A percentile compares a stretch with the other conserved stretches of the same genome.
Evolutionary conservation across 2,113 vertebrate genomes (phyloP).

Genomic region (Synchiropus splendidus): DNA sequence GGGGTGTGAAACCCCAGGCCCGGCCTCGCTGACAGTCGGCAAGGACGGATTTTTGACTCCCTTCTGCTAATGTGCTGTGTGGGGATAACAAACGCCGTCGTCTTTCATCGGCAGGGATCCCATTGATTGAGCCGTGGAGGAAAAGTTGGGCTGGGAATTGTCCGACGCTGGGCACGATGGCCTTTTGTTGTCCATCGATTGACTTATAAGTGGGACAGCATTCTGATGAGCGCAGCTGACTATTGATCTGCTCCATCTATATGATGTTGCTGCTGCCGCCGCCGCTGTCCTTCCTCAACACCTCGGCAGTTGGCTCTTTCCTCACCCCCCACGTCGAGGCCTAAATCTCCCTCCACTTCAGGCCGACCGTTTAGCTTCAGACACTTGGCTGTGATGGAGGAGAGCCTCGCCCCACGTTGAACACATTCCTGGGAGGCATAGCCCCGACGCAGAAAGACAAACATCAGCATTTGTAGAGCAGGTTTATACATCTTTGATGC

Average conservation of each 20-base stretch:
- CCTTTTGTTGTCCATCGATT: conserved; percentile 46
- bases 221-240: conserved; percentile 39
- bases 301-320: neutral
- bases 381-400: no score
- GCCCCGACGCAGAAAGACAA: no score
- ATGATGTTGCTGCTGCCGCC: conserved; percentile 13
- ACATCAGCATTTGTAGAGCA: no score
- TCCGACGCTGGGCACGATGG: conserved; percentile 29
- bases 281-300: no score
- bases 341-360: no score
- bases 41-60: conserved; percentile 34
- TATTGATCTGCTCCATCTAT: conserved; percentile 31
- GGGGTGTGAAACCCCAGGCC: conserved; percentile 22
- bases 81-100: conserved; percentile 23
- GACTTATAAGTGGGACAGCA: conserved; percentile 48
- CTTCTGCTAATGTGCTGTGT: conserved; percentile 26
- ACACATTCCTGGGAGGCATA: no score
- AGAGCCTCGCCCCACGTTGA: no score
- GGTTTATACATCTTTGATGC: no score
- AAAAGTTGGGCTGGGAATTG: conserved; percentile 36
- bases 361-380: no score
- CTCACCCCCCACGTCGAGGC: no score
- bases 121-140: conserved; percentile 39
- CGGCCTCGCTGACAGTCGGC: conserved; percentile 12
- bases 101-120: conserved; percentile 25